phyloP scores from a whole-genome alignment of 2,888 invertebrate species.

The Charanyca ferruginea region DNA sequence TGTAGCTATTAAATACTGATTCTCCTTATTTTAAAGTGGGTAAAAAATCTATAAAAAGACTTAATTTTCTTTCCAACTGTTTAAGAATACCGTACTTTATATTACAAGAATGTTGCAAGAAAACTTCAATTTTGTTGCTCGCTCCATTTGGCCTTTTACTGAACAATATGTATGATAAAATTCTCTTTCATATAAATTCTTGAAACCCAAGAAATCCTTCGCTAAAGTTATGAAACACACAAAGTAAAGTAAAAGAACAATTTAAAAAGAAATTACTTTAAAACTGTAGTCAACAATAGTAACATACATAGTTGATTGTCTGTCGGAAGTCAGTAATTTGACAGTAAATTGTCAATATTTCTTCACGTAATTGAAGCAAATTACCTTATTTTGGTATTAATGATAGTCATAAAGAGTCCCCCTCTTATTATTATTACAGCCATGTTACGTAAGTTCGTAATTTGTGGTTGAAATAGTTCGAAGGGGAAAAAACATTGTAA shows the following conservation, averaged over 20 bases:
- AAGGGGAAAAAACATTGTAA: conserved; percentile 7
- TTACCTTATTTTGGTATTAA: conserved; percentile 64
- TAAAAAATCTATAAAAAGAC: background rate
- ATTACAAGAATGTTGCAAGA: background rate
- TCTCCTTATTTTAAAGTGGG: too few relatives aligned
- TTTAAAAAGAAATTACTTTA: conserved; percentile 33
- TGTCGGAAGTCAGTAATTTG: conserved; percentile 66
- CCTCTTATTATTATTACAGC: conserved; percentile 21
- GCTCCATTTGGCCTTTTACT: conserved; percentile 8
- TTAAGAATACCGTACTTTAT: background rate
- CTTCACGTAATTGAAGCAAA: conserved; percentile 65
- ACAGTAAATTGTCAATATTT: conserved; percentile 68
- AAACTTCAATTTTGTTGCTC: conserved; percentile 4
- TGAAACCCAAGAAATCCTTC: background rate
- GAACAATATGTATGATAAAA: conserved; percentile 42
- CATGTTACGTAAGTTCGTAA: conserved; percentile 32
- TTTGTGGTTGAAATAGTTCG: conserved; percentile 30
- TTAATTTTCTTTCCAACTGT: background rate
- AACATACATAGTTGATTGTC: conserved; percentile 19
- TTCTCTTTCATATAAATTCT: conserved; percentile 1
- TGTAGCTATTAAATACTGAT: too few relatives aligned
- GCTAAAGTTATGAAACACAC: conserved; percentile 14
- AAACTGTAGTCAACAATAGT: conserved; percentile 23
- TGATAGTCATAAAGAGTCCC: conserved; percentile 43
- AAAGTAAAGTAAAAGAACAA: conserved; percentile 22